Base-by-base conservation (phyloP, 1,140 invertebrate species). In the Brachionus rotundiformis region DNA sequence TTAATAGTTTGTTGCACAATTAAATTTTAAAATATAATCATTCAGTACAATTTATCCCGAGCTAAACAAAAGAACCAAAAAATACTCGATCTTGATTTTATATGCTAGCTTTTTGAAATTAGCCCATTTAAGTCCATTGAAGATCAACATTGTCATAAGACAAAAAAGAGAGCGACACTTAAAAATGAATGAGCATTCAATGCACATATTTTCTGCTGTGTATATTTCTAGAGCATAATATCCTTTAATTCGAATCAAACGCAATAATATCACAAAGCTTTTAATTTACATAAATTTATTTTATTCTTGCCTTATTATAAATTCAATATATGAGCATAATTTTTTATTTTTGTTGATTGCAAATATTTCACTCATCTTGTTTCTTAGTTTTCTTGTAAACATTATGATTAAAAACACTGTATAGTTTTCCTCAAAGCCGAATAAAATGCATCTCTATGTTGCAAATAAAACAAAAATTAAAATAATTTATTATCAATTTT, bases 281-380 rank as follows among this genome's bases (percentile, higher is more conserved):
- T 54, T 54, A 54, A 54, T 54, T 54, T 54, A 19, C 47, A 54
- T 54, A 54, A 54, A 54, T 54, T 54, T 54, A 19, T 23, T 54
- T 54, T 54, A 11, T 23, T 54, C 16, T 54, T 54, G 47, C 47
- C 47, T 54, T 54, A 54, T 19, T 54, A n/a, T n/a, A n/a, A n/a
- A 54, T 54, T 54, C 47, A 54, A 54, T 54, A 23, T 54, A 25
- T 54, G 47, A 54, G 47, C 47, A 54, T 54, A 54, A 54, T 54
- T 54, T 54, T 25, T 54, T 2, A n/a, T 54, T 54, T 54, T 54
- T 25, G 19, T 54, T 54, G n/a, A 23, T 54, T 54, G 47, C 47
- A 54, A 54, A 8, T 8, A 54, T 54, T 54, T 54, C 47, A 54
- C 47, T 54, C 47, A 10, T 54, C 47, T 25, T 54, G 47, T 54